These are phyloP conservation scores for Plecturocebus donacophilus DNA, from an alignment of 2,113 vertebrate genomes.

Conservation along the genomic window DNA sequence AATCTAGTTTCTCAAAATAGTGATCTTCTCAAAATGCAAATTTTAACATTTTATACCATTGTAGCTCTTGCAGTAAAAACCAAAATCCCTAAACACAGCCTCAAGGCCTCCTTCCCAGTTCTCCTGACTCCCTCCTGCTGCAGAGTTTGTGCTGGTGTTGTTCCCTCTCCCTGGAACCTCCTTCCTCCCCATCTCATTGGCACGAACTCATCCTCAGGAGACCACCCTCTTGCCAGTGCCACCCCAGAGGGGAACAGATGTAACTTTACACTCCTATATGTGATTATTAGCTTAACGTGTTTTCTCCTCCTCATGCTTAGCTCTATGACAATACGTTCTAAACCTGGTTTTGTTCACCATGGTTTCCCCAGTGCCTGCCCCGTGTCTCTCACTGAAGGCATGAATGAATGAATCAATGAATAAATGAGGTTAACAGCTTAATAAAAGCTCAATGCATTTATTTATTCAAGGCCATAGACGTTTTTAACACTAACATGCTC, in stretches of 20 bases:
- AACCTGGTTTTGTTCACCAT: not conserved
- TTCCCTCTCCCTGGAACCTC: not conserved
- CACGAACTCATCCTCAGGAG: not conserved
- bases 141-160: not conserved
- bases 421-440: not conserved
- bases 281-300: not conserved
- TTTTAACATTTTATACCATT: not conserved
- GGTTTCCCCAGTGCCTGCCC: not conserved
- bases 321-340: not conserved
- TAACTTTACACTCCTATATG: not conserved
- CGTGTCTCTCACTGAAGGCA: not conserved
- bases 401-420: not conserved
- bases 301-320: not conserved
- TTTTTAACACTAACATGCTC: not conserved
- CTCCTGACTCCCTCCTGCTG: not conserved
- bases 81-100: not conserved
- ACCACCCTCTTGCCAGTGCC: not conserved
- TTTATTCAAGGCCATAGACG: not conserved
- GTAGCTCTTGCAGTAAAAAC: not conserved
- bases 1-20: not conserved
- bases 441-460: constrained; percentile 9
- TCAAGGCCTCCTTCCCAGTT: not conserved
- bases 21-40: not conserved
- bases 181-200: not conserved
- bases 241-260: not conserved